Percentiles rank a stretch among this genome's conserved stretches.
phyloP scores from a whole-genome alignment of 2,888 invertebrate genomes.

The Tachina lurida region DNA sequence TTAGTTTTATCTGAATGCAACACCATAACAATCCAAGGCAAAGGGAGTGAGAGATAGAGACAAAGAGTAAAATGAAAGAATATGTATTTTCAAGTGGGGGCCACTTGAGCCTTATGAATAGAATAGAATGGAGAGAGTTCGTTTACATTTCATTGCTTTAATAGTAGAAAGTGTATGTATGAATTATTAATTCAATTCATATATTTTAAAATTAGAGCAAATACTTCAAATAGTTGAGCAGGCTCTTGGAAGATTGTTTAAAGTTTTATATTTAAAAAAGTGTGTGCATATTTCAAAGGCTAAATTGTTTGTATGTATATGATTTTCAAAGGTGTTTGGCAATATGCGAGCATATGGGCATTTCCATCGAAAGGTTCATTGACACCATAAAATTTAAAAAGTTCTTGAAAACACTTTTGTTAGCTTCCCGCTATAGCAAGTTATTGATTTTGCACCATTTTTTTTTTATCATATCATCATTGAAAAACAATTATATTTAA shows the following conservation, averaged over 20 bases:
- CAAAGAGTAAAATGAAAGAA: background rate
- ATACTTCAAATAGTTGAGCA: constrained; percentile 15
- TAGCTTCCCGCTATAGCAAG: no score
- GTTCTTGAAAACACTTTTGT: no score
- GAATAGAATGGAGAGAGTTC: no score
- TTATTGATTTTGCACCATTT: no score
- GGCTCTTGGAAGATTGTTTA: background rate
- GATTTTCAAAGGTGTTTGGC: background rate
- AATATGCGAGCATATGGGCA: background rate
- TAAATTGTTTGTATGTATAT: background rate
- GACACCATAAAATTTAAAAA: no score
- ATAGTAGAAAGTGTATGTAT: constrained; percentile 25
- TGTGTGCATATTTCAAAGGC: background rate
- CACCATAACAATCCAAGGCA: background rate
- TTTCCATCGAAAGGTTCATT: no score
- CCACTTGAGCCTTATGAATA: constrained; percentile 31
- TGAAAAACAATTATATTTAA: no score
- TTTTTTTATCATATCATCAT: no score
- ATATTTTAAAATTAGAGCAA: constrained; percentile 30
- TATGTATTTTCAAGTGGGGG: constrained; percentile 7
- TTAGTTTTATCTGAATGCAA: background rate
- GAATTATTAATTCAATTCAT: constrained; percentile 19
- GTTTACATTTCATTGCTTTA: constrained; percentile 32
- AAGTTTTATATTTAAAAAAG: no score
- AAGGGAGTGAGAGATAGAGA: background rate